Evolutionary conservation across 2,888 invertebrate genomes (phyloP).

Genomic region (Willowsia nigromaculata): DNA sequence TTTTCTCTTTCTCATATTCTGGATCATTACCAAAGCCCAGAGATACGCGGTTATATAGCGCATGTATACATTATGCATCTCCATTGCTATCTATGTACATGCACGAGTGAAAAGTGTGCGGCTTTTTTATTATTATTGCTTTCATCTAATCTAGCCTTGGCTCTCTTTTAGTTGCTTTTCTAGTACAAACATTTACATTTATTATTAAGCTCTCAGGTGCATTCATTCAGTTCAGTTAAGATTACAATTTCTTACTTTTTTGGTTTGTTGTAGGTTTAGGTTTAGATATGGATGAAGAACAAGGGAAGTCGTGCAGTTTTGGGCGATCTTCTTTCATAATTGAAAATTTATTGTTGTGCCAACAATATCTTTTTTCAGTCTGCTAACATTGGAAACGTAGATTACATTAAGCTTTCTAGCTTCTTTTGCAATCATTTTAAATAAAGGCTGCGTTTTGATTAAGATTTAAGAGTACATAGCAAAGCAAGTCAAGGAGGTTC

Average conservation of each 20-base stretch:
- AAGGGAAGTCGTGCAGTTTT: no score
- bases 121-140: neutral
- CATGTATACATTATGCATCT: neutral
- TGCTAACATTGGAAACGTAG: no score
- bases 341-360: no score
- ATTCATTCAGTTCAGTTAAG: neutral
- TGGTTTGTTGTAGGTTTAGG: neutral
- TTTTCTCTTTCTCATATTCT: neutral
- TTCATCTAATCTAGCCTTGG: neutral
- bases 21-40: conserved; percentile 39
- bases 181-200: conserved; percentile 4
- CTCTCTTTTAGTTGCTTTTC: neutral
- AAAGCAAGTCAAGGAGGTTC: no score
- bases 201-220: neutral
- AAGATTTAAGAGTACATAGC: no score
- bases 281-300: neutral
- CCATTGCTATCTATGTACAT: neutral
- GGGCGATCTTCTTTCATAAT: no score
- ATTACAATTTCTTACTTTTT: neutral
- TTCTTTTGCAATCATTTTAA: no score
- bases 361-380: no score
- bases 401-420: no score
- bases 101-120: neutral
- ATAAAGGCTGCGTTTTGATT: no score
- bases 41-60: neutral